Evolutionary conservation across 2,888 invertebrate species (phyloP).

Genomic region (Drosophila sordidula): DNA sequence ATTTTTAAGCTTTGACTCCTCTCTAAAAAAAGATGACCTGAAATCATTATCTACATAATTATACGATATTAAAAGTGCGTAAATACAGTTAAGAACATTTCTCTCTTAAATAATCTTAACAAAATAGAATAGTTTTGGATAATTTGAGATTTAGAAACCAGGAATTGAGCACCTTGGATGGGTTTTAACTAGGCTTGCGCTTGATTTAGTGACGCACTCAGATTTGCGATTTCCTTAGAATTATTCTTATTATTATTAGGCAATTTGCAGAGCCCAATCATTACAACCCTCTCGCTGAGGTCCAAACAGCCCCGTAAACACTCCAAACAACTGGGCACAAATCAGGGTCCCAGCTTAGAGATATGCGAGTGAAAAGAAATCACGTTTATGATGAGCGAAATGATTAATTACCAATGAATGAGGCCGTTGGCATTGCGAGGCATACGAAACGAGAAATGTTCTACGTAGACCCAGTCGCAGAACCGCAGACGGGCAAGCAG

Average conservation of each 20-base stretch:
- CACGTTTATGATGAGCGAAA: constrained; percentile 83
- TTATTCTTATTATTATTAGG: constrained; percentile 43
- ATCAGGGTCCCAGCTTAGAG: constrained; percentile 47
- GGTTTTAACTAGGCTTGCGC: too few relatives aligned
- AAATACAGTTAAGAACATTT: too few relatives aligned
- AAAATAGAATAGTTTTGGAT: too few relatives aligned
- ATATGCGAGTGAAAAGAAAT: constrained; percentile 66
- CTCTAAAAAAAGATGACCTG: too few relatives aligned
- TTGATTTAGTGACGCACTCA: background rate
- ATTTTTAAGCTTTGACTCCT: too few relatives aligned
- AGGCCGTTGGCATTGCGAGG: constrained; percentile 70
- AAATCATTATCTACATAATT: too few relatives aligned
- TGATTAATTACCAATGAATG: constrained; percentile 84
- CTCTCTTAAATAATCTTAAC: too few relatives aligned
- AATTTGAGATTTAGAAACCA: too few relatives aligned
- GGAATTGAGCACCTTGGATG: too few relatives aligned
- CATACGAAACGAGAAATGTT: constrained; percentile 45
- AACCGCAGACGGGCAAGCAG: background rate
- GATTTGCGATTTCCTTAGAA: constrained; percentile 30
- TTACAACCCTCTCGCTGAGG: constrained; percentile 22
- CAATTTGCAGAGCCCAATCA: constrained; percentile 48
- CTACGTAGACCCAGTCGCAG: constrained; percentile 9
- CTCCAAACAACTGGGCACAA: constrained; percentile 50
- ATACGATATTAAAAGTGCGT: too few relatives aligned
- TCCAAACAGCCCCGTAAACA: constrained; percentile 13